A percentile compares a stretch with the other conserved stretches of the same genome.
These are phyloP conservation scores for Galbula dea DNA, from an alignment of 2,113 vertebrate species.

Conservation along the genomic window DNA sequence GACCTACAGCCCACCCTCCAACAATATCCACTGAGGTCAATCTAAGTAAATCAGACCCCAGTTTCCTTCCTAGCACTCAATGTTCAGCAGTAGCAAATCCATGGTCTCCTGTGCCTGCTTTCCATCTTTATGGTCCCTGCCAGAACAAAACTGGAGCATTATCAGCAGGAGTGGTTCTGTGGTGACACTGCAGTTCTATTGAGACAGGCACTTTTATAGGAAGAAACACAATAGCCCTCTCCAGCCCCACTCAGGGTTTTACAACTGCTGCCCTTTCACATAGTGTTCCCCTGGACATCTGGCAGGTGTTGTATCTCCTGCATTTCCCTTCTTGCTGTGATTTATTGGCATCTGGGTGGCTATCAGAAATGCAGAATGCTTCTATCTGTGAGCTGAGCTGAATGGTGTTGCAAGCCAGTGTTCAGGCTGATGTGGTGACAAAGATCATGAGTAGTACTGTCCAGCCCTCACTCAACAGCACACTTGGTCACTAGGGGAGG, in stretches of 20 bases:
- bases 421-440: background rate
- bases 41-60: background rate
- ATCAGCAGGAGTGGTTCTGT: background rate
- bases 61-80: background rate
- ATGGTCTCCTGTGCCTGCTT: background rate
- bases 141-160: background rate
- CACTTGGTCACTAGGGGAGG: background rate
- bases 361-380: background rate
- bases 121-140: background rate
- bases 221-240: background rate
- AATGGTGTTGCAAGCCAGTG: background rate
- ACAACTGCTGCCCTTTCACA: background rate
- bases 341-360: background rate
- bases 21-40: accelerated
- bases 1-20: background rate
- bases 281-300: background rate
- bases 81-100: background rate
- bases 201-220: background rate
- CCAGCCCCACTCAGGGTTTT: background rate
- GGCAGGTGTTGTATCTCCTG: background rate
- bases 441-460: background rate
- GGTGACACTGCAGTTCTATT: background rate
- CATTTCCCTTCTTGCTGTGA: background rate
- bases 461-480: background rate
- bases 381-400: background rate